A percentile compares a stretch with the other conserved stretches of the same genome.
phyloP scores from a whole-genome alignment of 2,888 invertebrate genomes.

The Gortyna flavago region DNA sequence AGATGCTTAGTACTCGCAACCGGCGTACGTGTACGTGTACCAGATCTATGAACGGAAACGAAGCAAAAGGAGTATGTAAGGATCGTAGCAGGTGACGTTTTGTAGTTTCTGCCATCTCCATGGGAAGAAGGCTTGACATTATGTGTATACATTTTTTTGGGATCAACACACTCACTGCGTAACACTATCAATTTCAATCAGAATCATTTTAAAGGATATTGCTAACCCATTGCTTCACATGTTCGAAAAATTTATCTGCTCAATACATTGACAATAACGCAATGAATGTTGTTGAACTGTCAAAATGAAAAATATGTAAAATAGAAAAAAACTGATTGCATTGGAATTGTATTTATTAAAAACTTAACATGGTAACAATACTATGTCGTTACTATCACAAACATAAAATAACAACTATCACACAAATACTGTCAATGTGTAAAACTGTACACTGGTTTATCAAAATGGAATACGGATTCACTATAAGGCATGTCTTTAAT shows the following conservation, averaged over 20 bases:
- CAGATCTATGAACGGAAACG: background rate
- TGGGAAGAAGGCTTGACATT: background rate
- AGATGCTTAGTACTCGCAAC: background rate
- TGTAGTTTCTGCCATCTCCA: background rate
- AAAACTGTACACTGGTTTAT: constrained; percentile 20
- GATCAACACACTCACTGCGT: no score
- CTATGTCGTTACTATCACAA: constrained; percentile 45
- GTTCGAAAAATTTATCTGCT: no score
- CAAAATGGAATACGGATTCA: constrained; percentile 20
- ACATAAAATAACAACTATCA: constrained; percentile 48
- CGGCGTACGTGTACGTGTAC: background rate
- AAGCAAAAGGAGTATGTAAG: background rate
- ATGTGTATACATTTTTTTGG: background rate
- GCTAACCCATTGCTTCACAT: no score
- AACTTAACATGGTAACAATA: constrained; percentile 57
- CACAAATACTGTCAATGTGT: constrained; percentile 47
- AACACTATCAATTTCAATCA: no score
- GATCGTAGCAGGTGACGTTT: background rate
- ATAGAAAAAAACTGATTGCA: background rate
- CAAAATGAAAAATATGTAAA: background rate
- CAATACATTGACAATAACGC: no score
- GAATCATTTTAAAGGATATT: no score
- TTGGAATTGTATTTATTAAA: constrained; percentile 52
- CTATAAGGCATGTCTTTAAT: background rate
- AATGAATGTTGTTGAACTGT: no score